Conservation (phyloP, 2,797 vertebrate genomes). For the Neomorphus geoffroyi region DNA sequence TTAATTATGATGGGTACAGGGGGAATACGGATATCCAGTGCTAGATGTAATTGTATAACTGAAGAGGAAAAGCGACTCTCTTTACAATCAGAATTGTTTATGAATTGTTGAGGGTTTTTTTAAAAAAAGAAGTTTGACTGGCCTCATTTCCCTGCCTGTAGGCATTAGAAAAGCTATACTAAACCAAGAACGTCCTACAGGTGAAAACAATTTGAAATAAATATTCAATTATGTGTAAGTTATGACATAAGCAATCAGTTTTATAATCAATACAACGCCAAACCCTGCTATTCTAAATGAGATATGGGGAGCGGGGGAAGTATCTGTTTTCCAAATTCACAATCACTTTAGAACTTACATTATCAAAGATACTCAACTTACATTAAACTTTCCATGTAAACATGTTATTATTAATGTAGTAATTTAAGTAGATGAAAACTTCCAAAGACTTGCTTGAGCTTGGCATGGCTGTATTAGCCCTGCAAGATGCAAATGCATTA, state of each 20-base stretch:
- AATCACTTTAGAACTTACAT: not conserved
- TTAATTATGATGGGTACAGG: not conserved
- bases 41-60: not conserved
- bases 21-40: not conserved
- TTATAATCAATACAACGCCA: not conserved
- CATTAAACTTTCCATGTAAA: not conserved
- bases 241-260: not conserved
- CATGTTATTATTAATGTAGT: not conserved
- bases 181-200: not conserved
- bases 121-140: not conserved
- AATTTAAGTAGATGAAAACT: not conserved
- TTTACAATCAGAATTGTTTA: not conserved
- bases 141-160: not conserved
- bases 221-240: not conserved
- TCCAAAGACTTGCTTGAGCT: not conserved
- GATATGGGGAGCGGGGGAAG: rapidly evolving
- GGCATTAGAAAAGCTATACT: not conserved
- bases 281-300: not conserved
- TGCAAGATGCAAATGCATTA: not conserved
- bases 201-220: not conserved
- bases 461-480: not conserved
- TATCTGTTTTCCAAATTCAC: not conserved
- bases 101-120: not conserved
- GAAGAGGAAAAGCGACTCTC: not conserved
- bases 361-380: not conserved